phyloP scores from a whole-genome alignment of 2,113 vertebrate species.

The Dinomys branickii region DNA sequence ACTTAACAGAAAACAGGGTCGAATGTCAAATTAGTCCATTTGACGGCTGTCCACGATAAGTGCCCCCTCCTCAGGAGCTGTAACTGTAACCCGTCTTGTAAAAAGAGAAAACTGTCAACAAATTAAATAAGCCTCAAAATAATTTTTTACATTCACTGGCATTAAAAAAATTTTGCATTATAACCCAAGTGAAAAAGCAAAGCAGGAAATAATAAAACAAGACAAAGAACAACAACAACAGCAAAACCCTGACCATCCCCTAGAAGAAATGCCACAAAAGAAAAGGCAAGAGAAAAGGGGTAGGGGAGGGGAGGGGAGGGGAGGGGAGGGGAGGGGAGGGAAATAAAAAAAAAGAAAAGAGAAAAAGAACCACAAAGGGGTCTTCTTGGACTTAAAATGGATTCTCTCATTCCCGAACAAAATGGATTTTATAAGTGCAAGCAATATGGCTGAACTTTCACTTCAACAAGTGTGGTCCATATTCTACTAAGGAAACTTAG shows the following conservation, averaged over 20 bases:
- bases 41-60: neutral
- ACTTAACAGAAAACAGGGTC: neutral
- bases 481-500: neutral
- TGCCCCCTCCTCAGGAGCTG: neutral
- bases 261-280: neutral
- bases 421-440: neutral
- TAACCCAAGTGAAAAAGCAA: neutral
- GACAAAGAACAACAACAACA: neutral
- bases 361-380: neutral
- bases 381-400: neutral
- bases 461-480: neutral
- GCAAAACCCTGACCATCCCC: neutral
- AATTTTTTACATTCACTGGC: neutral
- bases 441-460: neutral
- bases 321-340: neutral
- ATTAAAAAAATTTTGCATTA: neutral
- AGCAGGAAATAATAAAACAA: neutral
- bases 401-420: neutral
- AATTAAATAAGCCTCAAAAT: neutral
- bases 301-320: neutral
- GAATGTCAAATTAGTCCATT: constrained; percentile 10
- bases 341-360: neutral
- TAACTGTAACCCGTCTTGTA: neutral
- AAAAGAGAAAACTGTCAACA: constrained; percentile 22
- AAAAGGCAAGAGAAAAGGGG: neutral